Evolutionary conservation across 2,797 vertebrate species (phyloP), one percentile per base, ranked within the genome.

Genomic region (Chrosomus eos): DNA sequence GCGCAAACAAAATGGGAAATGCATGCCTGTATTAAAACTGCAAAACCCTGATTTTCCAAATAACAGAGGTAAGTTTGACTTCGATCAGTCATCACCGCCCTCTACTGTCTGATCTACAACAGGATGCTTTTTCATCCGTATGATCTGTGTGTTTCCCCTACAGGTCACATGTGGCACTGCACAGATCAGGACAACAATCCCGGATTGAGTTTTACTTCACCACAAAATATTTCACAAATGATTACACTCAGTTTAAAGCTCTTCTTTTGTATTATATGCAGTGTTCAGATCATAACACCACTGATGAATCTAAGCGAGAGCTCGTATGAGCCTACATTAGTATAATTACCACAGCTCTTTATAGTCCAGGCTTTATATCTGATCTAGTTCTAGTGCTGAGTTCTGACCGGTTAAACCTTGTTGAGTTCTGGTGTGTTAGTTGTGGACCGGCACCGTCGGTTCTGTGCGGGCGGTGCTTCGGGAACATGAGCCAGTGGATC

Each of bases 401-500:
- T 51, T 80, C 3, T 53, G 21, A 4, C n/a, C 36, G 33, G 85
- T 94, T 92, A 92, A 90, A 93, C 91, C 85, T 91, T 90, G 51
- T 96, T 97, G 93, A 97, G 96, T 0, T 97, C 96, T 1, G 93
- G 95, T 0, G 94, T 92, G 72, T 96, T 96, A 0, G 92, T 87
- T 28, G 93, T 92, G 87, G 92, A 93, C 58, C 96, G 95, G 36
- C 91, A 93, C 91, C 95, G 95, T 95, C 93, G 95, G 92, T 95
- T 96, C 88, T 89, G 94, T 88, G 94, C 92, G n/a, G 95, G 95
- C 9, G 93, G 92, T 0, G 96, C 95, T 48, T 97, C 96, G 5
- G 96, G 94, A 67, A 99, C 95, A 0, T 98, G 97, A 58, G 97
- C 97, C 90, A 99, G 93, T 0, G 97, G 98, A 91, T 99, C 97